Conservation (phyloP, 2,797 vertebrate genomes). For the Pangasius larnaudii region DNA sequence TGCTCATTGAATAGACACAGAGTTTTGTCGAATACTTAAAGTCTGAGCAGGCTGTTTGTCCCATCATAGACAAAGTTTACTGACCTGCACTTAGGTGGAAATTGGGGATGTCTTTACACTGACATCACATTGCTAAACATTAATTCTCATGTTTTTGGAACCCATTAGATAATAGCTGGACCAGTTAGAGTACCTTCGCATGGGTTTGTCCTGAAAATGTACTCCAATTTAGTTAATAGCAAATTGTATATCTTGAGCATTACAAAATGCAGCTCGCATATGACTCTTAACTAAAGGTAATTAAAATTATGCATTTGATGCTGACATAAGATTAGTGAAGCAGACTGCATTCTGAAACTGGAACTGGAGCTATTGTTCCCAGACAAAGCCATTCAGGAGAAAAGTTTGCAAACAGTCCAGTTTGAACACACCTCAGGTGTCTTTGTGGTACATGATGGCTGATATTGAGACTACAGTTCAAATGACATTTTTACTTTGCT, state of each 20-base stretch:
- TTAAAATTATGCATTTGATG: not conserved
- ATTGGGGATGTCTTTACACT: not conserved
- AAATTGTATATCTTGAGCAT: not conserved
- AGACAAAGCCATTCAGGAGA: not conserved
- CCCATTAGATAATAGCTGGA: too few species aligned
- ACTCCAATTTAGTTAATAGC: not conserved
- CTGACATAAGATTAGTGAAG: not conserved
- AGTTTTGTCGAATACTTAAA: not conserved
- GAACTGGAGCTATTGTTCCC: not conserved
- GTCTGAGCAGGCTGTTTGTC: not conserved
- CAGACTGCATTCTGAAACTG: not conserved
- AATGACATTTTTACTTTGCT: not conserved
- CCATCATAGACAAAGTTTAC: not conserved
- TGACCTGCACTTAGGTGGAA: not conserved
- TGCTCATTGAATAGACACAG: not conserved
- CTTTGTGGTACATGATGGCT: not conserved
- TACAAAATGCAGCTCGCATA: not conserved
- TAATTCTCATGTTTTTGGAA: not conserved
- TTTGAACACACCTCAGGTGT: constrained; percentile 19
- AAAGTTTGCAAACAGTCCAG: constrained; percentile 25
- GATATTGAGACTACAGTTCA: not conserved
- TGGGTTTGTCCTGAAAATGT: not conserved
- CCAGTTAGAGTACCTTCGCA: not conserved
- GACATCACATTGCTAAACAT: not conserved
- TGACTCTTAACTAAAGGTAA: not conserved